A percentile compares a stretch with the other conserved stretches of the same genome.
Conservation (phyloP, 2,797 vertebrate genomes). For the Scyliorhinus canicula region DNA sequence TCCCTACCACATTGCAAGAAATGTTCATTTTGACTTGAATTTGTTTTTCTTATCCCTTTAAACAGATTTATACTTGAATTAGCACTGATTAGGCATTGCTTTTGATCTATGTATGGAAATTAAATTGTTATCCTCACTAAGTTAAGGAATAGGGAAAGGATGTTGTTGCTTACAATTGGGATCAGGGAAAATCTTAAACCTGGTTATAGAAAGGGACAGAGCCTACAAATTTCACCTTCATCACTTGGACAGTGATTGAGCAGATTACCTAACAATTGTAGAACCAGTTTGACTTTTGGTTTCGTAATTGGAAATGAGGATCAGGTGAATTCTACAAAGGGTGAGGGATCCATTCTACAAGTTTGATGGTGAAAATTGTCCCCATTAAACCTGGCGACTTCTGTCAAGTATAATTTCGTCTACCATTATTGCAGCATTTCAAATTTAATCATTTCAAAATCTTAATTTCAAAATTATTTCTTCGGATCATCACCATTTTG, state of each 20-base stretch:
- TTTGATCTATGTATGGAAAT: not conserved
- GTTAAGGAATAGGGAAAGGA: not conserved
- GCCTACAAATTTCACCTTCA: no score
- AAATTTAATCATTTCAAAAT: not conserved
- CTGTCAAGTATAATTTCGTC: not conserved
- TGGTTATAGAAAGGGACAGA: not conserved
- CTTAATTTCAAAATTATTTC: not conserved
- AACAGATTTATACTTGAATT: not conserved
- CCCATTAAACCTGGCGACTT: not conserved
- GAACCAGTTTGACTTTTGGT: not conserved
- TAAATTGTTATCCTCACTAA: not conserved
- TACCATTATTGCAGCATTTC: not conserved
- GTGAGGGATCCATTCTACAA: not conserved
- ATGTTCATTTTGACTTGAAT: not conserved
- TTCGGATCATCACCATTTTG: not conserved
- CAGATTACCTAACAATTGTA: not conserved
- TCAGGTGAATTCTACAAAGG: not conserved
- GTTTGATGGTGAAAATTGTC: not conserved
- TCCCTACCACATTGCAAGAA: not conserved
- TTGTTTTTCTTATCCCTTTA: not conserved
- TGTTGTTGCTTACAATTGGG: not conserved
- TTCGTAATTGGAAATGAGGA: not conserved
- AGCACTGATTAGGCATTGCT: not conserved
- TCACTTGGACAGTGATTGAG: not conserved
- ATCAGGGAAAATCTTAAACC: not conserved